phyloP scores from a whole-genome alignment of 2,888 invertebrate genomes.

The Heteromyza rotundicornis region DNA sequence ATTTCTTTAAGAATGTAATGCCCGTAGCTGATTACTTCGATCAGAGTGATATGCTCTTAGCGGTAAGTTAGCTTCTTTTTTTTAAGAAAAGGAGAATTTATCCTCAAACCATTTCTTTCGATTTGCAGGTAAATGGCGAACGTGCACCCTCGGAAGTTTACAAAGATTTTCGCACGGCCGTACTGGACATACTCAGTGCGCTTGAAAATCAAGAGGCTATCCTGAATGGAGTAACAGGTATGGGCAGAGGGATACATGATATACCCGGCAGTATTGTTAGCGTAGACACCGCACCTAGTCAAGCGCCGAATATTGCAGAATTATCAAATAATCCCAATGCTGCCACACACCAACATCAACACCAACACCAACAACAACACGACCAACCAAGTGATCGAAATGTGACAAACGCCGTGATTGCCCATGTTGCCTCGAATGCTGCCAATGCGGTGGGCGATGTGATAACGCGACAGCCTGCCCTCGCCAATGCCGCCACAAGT shows the following conservation, averaged over 20 bases:
- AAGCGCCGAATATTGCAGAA: constrained; percentile 58
- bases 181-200: constrained; percentile 76
- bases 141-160: constrained; percentile 86
- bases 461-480: constrained; percentile 47
- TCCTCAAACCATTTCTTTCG: not conserved
- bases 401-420: constrained; percentile 39
- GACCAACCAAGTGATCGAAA: constrained; percentile 21
- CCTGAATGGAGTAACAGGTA: constrained; percentile 69
- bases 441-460: constrained; percentile 42
- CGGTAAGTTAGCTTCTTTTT: constrained; percentile 63
- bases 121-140: constrained; percentile 80
- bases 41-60: constrained; percentile 79
- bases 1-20: constrained; percentile 88
- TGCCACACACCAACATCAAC: no score
- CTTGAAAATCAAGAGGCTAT: constrained; percentile 71
- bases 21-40: constrained; percentile 91
- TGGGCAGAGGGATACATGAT: constrained; percentile 65
- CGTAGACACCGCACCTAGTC: constrained; percentile 67
- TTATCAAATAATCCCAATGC: constrained; percentile 31
- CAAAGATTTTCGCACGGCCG: constrained; percentile 80
- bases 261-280: constrained; percentile 72
- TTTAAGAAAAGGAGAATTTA: not conserved
- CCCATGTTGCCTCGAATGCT: constrained; percentile 36
- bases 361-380: no score
- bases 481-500: constrained; percentile 35